These are phyloP conservation scores for Tethya wilhelma DNA, from an alignment of 37 sponge, comb jelly and placozoan genomes.

Conservation along the genomic window DNA sequence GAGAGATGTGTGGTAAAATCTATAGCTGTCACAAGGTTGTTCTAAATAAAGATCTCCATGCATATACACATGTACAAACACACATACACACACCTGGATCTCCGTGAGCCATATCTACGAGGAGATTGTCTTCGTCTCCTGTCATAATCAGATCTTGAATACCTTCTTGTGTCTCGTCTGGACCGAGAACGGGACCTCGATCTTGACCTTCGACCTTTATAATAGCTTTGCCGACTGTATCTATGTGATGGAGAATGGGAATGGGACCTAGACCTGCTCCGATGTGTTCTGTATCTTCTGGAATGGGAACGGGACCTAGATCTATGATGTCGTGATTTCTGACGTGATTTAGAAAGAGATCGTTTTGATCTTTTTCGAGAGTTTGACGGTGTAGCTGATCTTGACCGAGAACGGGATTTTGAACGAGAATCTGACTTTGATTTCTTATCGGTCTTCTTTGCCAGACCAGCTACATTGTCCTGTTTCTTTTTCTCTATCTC, in stretches of 20 bases:
- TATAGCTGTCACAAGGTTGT: too few relatives aligned
- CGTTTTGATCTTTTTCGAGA: too few relatives aligned
- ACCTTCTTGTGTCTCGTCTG: slow-evolving; percentile 10
- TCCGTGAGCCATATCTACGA: neutral
- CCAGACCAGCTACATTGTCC: neutral
- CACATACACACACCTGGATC: neutral
- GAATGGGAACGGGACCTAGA: too few relatives aligned
- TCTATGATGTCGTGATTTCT: neutral
- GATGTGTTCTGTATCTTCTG: neutral
- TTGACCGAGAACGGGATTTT: slow-evolving; percentile 2
- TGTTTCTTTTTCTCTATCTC: neutral
- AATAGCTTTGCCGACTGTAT: neutral
- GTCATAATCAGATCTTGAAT: slow-evolving; percentile 1
- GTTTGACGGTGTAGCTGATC: neutral
- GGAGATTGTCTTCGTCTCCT: neutral
- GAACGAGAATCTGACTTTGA: too few relatives aligned
- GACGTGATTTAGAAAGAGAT: too few relatives aligned
- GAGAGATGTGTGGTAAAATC: too few relatives aligned
- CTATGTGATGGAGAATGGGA: slow-evolving; percentile 8
- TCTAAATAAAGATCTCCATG: too few relatives aligned
- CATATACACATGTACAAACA: too few relatives aligned
- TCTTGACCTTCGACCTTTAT: neutral
- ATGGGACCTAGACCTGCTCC: slow-evolving; percentile 15
- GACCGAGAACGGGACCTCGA: slow-evolving; percentile 29
- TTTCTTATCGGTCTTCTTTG: neutral